These are phyloP conservation scores for Sinodicranocentrus sp. DNA, from an alignment of 2,888 invertebrate species.

Conservation along the genomic window DNA sequence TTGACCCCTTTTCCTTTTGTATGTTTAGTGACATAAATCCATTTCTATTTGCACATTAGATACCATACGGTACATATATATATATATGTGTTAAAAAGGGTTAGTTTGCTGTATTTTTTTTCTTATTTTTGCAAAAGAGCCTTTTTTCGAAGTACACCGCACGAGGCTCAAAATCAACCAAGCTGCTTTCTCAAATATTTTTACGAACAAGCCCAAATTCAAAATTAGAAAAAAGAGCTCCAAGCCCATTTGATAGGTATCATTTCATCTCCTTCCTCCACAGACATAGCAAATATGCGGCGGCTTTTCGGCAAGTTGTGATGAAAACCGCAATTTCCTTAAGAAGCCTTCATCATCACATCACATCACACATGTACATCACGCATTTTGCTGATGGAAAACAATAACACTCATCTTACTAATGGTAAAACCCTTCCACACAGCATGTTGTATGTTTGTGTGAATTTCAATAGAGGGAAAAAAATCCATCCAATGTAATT, in stretches of 20 bases:
- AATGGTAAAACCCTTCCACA: constrained; percentile 2
- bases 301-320: constrained; percentile 57
- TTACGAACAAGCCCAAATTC: no score
- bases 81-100: no score
- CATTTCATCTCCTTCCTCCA: no score
- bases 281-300: constrained; percentile 2
- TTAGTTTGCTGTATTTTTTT: no score
- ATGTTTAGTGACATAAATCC: no score
- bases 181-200: constrained; percentile 11
- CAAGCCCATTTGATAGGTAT: no score
- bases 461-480: no score
- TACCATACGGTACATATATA: no score
- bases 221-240: neutral
- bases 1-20: neutral
- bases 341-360: constrained; percentile 47
- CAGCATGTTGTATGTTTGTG: no score
- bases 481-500: no score
- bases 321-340: constrained; percentile 54
- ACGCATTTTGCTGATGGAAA: constrained; percentile 57
- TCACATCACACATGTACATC: constrained; percentile 60
- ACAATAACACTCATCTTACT: constrained; percentile 5
- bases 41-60: no score
- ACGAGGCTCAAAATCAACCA: constrained; percentile 30
- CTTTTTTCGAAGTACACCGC: neutral
- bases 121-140: neutral